Percentiles rank a stretch among this genome's conserved stretches.
Evolutionary conservation across 2,888 invertebrate species (phyloP).

Genomic region (Chirona hameri): DNA sequence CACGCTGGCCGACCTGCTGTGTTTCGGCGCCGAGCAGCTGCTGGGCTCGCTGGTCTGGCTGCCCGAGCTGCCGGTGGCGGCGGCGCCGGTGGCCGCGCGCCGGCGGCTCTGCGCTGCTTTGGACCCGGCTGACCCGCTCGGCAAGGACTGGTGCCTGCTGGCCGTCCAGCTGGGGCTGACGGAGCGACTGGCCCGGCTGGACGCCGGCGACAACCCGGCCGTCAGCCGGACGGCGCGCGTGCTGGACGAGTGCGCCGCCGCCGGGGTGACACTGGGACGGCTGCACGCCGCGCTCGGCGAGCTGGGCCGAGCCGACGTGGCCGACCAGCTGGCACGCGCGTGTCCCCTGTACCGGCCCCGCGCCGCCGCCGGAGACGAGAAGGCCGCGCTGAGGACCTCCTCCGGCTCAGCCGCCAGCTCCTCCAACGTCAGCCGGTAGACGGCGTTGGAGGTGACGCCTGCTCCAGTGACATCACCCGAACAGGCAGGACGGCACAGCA

Average conservation of each 20-base stretch:
- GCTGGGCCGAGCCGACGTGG: slow-evolving; percentile 39
- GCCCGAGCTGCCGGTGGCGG: neutral
- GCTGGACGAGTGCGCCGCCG: neutral
- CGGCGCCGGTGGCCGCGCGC: neutral
- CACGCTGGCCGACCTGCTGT: slow-evolving; percentile 56
- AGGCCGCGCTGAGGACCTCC: neutral
- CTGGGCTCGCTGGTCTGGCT: slow-evolving; percentile 39
- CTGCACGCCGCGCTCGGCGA: slow-evolving; percentile 24
- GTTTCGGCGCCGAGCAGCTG: slow-evolving; percentile 55
- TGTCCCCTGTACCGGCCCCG: slow-evolving; percentile 38
- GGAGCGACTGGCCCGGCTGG: slow-evolving; percentile 37
- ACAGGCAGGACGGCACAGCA: too few relatives aligned
- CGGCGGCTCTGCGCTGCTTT: slow-evolving; percentile 34
- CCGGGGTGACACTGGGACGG: neutral
- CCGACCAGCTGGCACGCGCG: slow-evolving; percentile 35
- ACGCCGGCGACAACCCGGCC: slow-evolving; percentile 28
- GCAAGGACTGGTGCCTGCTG: slow-evolving; percentile 40
- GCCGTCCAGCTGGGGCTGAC: slow-evolving; percentile 38
- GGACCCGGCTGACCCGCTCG: slow-evolving; percentile 38
- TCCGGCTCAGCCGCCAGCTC: neutral
- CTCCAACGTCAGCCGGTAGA: neutral
- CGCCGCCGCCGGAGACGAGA: neutral
- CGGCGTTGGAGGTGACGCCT: neutral
- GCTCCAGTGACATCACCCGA: too few relatives aligned
- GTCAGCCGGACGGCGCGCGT: neutral